Conservation (phyloP, 2,113 vertebrate genomes). For the Larimichthys crocea region DNA sequence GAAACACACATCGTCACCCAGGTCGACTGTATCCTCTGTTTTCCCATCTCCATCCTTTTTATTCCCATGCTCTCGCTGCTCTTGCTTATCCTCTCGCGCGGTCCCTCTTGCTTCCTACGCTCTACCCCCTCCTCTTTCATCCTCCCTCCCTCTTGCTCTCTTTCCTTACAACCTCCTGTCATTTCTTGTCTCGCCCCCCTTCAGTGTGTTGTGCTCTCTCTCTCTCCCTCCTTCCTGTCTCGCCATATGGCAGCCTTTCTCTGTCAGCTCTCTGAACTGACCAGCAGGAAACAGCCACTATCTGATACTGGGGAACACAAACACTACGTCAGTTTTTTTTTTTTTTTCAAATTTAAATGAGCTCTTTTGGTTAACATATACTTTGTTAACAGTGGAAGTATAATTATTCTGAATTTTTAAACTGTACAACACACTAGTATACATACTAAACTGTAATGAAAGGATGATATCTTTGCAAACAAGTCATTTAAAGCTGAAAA, state of each 20-base stretch:
- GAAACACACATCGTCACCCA: constrained; percentile 23
- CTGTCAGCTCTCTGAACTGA: constrained; percentile 68
- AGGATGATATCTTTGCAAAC: background rate
- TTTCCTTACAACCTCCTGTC: constrained; percentile 41
- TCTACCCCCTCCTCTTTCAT: background rate
- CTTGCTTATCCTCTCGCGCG: background rate
- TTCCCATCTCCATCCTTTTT: constrained; percentile 23
- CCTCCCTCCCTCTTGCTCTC: constrained; percentile 5
- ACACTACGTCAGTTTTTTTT: background rate
- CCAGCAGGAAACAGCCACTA: constrained; percentile 54
- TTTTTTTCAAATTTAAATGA: constrained; percentile 1
- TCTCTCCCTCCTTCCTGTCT: constrained; percentile 71
- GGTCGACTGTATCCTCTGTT: constrained; percentile 4
- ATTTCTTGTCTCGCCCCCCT: constrained; percentile 38
- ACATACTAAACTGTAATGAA: background rate
- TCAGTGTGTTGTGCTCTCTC: constrained; percentile 14
- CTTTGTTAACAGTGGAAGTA: background rate
- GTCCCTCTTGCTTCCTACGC: background rate
- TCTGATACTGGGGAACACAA: constrained; percentile 30
- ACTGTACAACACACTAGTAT: too few relatives aligned
- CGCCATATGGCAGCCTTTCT: constrained; percentile 73
- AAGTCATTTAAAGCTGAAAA: background rate
- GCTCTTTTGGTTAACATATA: background rate
- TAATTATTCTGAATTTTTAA: background rate
- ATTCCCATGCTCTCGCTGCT: background rate